phyloP scores from a whole-genome alignment of 35 echinoderm and acorn worm genomes.

The Diadema setosum region DNA sequence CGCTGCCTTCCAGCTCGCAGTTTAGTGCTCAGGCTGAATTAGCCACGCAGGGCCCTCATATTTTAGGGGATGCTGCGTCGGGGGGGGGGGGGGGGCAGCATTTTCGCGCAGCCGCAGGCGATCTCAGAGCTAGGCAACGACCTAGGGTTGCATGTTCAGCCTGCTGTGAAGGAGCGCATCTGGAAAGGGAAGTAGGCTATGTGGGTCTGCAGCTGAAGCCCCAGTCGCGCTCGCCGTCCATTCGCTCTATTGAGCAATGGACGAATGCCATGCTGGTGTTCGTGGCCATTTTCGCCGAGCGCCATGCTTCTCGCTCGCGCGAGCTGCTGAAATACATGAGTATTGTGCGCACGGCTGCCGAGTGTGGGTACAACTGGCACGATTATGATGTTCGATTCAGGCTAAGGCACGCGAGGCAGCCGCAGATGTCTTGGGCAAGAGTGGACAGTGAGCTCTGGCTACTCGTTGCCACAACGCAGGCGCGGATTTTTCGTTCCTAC shows the following conservation, averaged over 20 bases:
- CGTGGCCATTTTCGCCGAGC: background rate
- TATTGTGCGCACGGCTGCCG: background rate
- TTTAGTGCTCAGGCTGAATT: no score
- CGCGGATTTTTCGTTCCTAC: background rate
- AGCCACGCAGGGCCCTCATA: no score
- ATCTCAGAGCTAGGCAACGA: no score
- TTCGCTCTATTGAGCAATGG: conserved; percentile 1
- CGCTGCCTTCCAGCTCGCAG: no score
- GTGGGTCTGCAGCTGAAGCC: background rate
- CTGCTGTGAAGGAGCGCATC: no score
- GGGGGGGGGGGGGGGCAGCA: no score
- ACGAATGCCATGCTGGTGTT: background rate
- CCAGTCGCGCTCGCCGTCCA: background rate
- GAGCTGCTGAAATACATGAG: conserved; percentile 9
- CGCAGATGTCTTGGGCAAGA: background rate
- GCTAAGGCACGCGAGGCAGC: background rate
- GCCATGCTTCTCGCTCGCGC: background rate
- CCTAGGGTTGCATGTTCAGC: no score
- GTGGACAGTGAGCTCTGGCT: conserved; percentile 10
- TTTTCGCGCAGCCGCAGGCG: no score
- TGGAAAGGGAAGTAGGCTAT: no score
- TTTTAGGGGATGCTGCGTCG: no score
- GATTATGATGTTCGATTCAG: conserved; percentile 17
- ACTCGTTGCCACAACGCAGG: background rate
- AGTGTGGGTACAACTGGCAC: background rate